Evolutionary conservation across 2,888 invertebrate genomes (phyloP).

Genomic region (Kuschelorhynchus macadamiae): DNA sequence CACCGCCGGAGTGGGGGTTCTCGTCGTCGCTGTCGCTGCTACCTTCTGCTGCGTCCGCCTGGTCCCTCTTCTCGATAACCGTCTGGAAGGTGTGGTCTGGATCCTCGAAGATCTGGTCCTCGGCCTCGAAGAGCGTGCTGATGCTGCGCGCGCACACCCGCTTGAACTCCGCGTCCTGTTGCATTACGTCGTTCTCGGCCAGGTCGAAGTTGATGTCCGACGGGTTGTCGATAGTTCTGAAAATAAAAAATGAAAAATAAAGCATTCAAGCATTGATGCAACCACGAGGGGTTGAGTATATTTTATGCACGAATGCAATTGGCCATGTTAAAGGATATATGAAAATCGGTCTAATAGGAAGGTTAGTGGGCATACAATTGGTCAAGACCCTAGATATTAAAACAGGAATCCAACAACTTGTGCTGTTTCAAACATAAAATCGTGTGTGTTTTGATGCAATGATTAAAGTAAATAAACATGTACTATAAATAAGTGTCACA

Average conservation of each 20-base stretch:
- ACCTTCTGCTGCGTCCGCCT: constrained; percentile 62
- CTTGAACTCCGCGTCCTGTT: constrained; percentile 74
- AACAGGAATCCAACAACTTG: no score
- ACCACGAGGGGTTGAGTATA: no score
- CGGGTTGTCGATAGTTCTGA: constrained; percentile 63
- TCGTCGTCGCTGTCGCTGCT: constrained; percentile 71
- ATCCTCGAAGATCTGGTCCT: constrained; percentile 69
- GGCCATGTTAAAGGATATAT: no score
- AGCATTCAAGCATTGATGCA: no score
- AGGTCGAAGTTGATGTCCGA: constrained; percentile 68
- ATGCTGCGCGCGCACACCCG: constrained; percentile 70
- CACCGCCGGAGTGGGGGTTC: constrained; percentile 57
- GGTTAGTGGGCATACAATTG: no score
- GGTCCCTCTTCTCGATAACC: constrained; percentile 68
- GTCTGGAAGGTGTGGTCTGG: constrained; percentile 68
- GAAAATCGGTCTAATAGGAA: no score
- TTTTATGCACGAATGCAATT: no score
- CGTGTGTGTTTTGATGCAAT: no score
- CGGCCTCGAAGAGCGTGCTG: constrained; percentile 65
- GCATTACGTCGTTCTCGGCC: constrained; percentile 69
- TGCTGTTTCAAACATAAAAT: no score
- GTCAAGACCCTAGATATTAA: no score
- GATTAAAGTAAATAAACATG: no score
- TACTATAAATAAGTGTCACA: no score
- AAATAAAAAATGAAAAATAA: constrained; percentile 33